A percentile compares a stretch with the other conserved stretches of the same genome.
Conservation (phyloP, 2,797 vertebrate genomes). For the Apogon talboti region DNA sequence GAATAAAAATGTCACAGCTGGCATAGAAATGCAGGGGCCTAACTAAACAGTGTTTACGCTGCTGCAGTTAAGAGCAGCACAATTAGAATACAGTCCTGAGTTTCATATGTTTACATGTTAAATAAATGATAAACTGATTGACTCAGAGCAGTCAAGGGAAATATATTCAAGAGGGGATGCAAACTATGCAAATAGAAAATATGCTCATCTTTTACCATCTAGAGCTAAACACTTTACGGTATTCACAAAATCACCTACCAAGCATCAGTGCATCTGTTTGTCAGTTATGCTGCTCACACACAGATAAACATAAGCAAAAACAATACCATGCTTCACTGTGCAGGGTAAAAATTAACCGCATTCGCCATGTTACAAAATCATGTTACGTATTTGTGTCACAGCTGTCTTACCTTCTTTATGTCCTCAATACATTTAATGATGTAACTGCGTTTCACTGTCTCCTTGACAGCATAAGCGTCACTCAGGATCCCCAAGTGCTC, state of each 20-base stretch:
- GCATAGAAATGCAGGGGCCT: constrained; percentile 4
- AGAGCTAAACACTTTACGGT: no score
- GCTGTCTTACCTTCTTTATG: constrained; percentile 93
- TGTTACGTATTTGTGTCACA: background rate
- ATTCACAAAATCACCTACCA: no score
- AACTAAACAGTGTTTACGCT: background rate
- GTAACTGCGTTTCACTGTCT: constrained; percentile 94
- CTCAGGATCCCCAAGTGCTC: constrained; percentile 97
- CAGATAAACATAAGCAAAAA: no score
- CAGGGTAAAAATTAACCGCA: background rate
- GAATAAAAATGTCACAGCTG: constrained; percentile 35
- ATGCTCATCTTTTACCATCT: no score
- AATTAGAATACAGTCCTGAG: background rate
- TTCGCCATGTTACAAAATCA: background rate
- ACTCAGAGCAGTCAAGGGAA: background rate
- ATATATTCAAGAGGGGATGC: no score
- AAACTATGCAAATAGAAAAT: no score
- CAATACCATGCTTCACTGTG: background rate
- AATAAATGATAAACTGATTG: background rate
- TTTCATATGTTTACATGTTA: background rate
- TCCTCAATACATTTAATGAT: constrained; percentile 99
- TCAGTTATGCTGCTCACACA: no score
- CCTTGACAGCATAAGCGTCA: constrained; percentile 97
- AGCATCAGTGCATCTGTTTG: no score
- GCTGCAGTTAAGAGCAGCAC: background rate